These are phyloP conservation scores for Ptyas mucosa DNA, from an alignment of 2,113 vertebrate species.

Conservation along the genomic window DNA sequence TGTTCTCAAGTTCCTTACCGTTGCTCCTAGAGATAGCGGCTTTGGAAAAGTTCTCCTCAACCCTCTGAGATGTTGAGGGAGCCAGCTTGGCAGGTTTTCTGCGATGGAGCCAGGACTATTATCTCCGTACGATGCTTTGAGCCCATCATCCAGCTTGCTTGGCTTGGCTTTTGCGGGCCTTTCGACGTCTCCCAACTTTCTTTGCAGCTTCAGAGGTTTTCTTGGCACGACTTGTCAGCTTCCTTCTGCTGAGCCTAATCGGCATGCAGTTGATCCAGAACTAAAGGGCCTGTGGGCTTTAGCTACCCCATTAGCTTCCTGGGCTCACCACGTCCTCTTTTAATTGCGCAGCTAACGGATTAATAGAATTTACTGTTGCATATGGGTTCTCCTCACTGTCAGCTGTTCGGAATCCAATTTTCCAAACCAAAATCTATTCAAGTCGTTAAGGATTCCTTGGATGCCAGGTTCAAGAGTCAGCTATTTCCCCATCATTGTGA, in stretches of 20 bases:
- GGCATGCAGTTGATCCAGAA: conserved; percentile 52
- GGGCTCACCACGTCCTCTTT: conserved; percentile 42
- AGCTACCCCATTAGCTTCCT: conserved; percentile 38
- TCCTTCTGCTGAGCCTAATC: conserved; percentile 51
- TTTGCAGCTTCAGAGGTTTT: conserved; percentile 60
- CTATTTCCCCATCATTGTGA: conserved; percentile 47
- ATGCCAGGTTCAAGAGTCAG: conserved; percentile 46
- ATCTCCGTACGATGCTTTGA: not conserved
- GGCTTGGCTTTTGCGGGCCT: conserved; percentile 52
- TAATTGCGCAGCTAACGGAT: conserved; percentile 43
- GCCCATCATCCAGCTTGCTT: conserved; percentile 31
- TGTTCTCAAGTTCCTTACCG: not conserved
- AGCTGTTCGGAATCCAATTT: conserved; percentile 48
- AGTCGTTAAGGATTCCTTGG: conserved; percentile 54
- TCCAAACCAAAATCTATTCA: not conserved
- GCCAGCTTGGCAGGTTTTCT: not conserved
- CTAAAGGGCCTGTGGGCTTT: conserved; percentile 57
- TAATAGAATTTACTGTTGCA: conserved; percentile 52
- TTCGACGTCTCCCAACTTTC: conserved; percentile 53
- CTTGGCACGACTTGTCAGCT: conserved; percentile 34
- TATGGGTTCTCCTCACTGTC: conserved; percentile 22
- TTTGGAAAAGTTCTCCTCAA: not conserved
- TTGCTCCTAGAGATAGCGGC: not conserved
- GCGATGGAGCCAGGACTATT: not conserved
- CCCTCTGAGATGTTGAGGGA: not conserved